Base-by-base conservation (phyloP, 2,888 invertebrate genomes). In the Barypeithes pellucidus region DNA sequence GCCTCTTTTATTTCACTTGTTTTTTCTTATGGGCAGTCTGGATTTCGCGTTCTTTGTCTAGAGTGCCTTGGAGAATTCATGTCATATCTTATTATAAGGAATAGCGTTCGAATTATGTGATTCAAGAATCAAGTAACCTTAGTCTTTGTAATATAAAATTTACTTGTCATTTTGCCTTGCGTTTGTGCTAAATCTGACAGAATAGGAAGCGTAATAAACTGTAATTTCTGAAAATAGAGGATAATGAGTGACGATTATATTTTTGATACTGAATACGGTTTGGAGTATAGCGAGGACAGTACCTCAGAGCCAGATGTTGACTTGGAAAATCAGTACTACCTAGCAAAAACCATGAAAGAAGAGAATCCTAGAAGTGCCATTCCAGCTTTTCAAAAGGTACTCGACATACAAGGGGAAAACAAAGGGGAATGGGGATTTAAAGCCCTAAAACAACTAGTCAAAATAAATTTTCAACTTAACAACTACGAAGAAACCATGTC, bases 341-440 rank as follows among this genome's bases (percentile, higher is more conserved):
- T 98, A 84, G 98, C 98, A 78, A 99, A 99, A 88, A 95, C 98
- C 0, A 86, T 98, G 65, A 99, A 99, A 85, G 98, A 99, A 86
- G 97, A 97, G 86, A 95, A 97, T 83, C 96, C 97, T 0, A 90
- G 92, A 80, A 93, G 91, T 4, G 98, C 99, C 0, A 87, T 99
- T 67, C 90, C 93, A 75, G 97, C 96, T 80, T 99, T 99, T 86
- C 94, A 95, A 83, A 94, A 95, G 86, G 99, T 99, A n/a, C 87
- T 99, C 77, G 98, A 99, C 81, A 87, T 99, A 73, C 99, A 99
- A 87, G 96, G 95, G 14, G 96, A 95, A 0, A 97, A 96, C 77
- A 98, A 98, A 86, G 98, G 99, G 63, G 98, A 99, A 88, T 99
- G 99, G 99, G 99, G 99, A 0, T 99, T 99, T 85, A 99, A 99